Conservation (phyloP, 2,113 vertebrate species). For the Solea senegalensis region DNA sequence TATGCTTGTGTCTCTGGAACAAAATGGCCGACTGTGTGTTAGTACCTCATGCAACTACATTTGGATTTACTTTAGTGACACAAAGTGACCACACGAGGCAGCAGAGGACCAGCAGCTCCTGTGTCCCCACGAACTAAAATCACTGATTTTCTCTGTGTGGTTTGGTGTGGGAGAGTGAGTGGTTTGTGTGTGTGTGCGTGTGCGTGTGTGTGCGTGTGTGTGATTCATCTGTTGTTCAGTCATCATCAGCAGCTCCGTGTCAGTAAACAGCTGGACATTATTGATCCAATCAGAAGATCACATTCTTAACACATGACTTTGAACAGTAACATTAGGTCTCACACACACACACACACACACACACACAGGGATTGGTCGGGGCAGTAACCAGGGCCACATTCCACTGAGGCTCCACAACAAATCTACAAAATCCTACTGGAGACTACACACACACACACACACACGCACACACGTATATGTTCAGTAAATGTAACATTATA, state of each 20-base stretch:
- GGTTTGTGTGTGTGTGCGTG: too few relatives aligned
- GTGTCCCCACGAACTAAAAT: too few relatives aligned
- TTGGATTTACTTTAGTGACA: too few relatives aligned
- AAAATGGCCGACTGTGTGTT: too few relatives aligned
- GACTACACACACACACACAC: conserved; percentile 6
- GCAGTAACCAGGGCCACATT: conserved; percentile 17
- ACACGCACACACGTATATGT: not conserved
- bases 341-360: not conserved
- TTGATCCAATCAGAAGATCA: conserved; percentile 21
- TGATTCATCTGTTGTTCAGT: not conserved
- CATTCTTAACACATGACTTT: not conserved
- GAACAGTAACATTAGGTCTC: not conserved
- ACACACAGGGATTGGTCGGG: conserved; percentile 1
- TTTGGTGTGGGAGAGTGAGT: too few relatives aligned
- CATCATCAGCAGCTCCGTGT: not conserved
- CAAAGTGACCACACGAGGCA: too few relatives aligned
- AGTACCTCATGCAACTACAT: too few relatives aligned
- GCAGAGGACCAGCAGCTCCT: too few relatives aligned
- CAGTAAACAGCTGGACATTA: conserved; percentile 20
- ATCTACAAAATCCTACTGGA: conserved; percentile 29
- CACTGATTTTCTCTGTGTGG: too few relatives aligned
- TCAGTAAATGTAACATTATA: too few relatives aligned
- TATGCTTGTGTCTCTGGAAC: too few relatives aligned
- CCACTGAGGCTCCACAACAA: conserved; percentile 40
- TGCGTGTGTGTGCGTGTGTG: too few relatives aligned